Percentiles rank a stretch among this genome's conserved stretches.
Conservation (phyloP, 2,113 vertebrate genomes). For the Anser cygnoides region DNA sequence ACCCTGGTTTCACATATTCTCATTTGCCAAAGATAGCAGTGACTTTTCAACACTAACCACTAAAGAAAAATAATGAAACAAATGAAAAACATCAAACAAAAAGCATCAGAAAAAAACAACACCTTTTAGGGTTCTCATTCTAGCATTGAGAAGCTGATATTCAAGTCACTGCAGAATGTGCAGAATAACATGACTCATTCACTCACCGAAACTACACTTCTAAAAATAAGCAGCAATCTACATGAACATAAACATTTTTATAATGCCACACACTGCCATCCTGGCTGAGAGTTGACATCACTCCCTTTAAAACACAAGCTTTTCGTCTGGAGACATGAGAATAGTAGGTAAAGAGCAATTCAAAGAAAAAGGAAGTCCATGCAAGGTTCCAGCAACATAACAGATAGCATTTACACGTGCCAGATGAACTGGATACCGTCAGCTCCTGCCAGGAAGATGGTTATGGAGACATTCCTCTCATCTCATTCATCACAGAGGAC, state of each 20-base stretch:
- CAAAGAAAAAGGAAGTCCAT: neutral
- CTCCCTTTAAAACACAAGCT: neutral
- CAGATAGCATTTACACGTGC: neutral
- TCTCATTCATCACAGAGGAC: conserved; percentile 2
- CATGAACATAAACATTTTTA: conserved; percentile 45
- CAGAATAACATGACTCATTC: conserved; percentile 47
- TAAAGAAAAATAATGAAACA: neutral
- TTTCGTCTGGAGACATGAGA: neutral
- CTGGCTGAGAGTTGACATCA: conserved; percentile 4
- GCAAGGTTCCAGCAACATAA: conserved; percentile 2
- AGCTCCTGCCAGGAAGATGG: conserved; percentile 35
- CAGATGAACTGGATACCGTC: conserved; percentile 10
- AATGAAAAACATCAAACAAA: neutral
- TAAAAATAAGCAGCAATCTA: conserved; percentile 39
- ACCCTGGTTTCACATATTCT: neutral
- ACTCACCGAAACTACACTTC: conserved; percentile 22
- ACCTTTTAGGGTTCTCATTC: neutral
- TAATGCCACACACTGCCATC: conserved; percentile 51
- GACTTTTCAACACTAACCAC: neutral
- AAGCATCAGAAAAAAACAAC: neutral
- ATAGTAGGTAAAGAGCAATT: neutral
- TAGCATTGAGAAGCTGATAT: neutral
- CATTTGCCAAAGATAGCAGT: neutral
- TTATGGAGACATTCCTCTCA: conserved; percentile 3
- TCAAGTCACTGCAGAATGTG: conserved; percentile 15